Evolutionary conservation across 2,888 invertebrate genomes (phyloP), one percentile per base, ranked within the genome.

Genomic region (Himalopsyche anomala): DNA sequence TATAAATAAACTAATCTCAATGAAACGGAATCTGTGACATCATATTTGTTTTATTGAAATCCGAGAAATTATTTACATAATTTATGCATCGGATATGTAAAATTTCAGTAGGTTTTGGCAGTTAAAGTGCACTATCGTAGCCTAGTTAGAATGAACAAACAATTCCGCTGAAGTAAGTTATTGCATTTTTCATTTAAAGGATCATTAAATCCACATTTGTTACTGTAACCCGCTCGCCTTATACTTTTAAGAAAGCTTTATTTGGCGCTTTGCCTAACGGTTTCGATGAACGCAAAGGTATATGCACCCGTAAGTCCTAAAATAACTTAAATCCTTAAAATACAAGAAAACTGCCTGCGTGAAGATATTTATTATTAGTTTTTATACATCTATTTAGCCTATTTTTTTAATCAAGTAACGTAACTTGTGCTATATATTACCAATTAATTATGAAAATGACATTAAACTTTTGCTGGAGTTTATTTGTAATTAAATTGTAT

Each of bases 191-290:
- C 80, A 80, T 80, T 80, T 80, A 80, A 36, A 36, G 80, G 80
- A 42, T 80, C 80, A 80, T 80, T 80, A 80, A 80, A 80, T 80
- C n/a, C 80, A 36, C 80, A 80, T 80, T 80, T 8, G 62, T 62
- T 62, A 19, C 19, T 28, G 62, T 62, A 19, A 62, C 62, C 28
- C 28, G 62, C 62, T 62, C 8, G n/a, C 62, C 19, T 19, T 62
- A 28, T 62, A 62, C 28, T 62, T 62, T 62, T 28, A 8, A 5
- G 19, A 62, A 62, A 62, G 28, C 62, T 62, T 28, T 56, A 19
- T 56, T 56, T n/a, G 62, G 62, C 62, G 62, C 11, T 19, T 6
- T 3, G 62, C 62, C 62, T 19, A 62, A 19, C 1, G 62, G 9
- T n/a, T 28, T 19, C 62, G 19, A 28, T 62, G 19, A 62, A 62